Evolutionary conservation across 2,888 invertebrate genomes (phyloP), one percentile per base, ranked within the genome.

Genomic region (Caenorhabditis macrosperma): DNA sequence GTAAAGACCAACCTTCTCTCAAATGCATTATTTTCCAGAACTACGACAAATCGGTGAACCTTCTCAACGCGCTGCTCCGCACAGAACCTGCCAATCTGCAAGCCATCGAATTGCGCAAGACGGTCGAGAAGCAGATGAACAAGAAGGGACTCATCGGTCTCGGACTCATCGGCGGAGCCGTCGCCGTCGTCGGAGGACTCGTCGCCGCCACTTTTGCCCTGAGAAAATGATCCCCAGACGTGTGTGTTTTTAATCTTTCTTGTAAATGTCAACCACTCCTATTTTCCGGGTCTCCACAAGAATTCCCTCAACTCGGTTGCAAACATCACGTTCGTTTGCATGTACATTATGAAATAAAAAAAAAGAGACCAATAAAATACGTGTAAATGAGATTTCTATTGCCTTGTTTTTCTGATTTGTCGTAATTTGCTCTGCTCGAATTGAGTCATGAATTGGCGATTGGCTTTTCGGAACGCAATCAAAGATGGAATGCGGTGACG

Each of bases 121-220:
- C 54, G 10, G 46, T 75, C 10, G n/a, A 60, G 61, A 67, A 67
- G 46, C 67, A 66, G 38, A 75, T 75, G 75, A 60, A 67, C 24
- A 9, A 54, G n/a, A 66, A 75, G 15, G 75, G 60, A 35, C 41
- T 75, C n/a, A 26, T 75, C 44, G 75, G 75, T 12, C 12, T 67
- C 15, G 67, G 67, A 48, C 26, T 75, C 7, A 24, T 75, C 28
- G 75, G 75, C 17, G 75, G 75, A 30, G 75, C 67, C 24, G 64
- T 52, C 9, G 75, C 60, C 28, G 0, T 67, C 17, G 22, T 75
- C 44, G 67, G 66, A 17, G 75, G 75, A 28, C 17, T 66, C 41
- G 46, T 75, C 46, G 66, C 60, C 22, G 74, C 74, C 26, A 59
- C 59, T 38, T 52, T 74, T 1, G 64, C 74, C 9, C 50, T 74